Base-by-base conservation (phyloP, 2,797 vertebrate species). In the Lemur catta region DNA sequence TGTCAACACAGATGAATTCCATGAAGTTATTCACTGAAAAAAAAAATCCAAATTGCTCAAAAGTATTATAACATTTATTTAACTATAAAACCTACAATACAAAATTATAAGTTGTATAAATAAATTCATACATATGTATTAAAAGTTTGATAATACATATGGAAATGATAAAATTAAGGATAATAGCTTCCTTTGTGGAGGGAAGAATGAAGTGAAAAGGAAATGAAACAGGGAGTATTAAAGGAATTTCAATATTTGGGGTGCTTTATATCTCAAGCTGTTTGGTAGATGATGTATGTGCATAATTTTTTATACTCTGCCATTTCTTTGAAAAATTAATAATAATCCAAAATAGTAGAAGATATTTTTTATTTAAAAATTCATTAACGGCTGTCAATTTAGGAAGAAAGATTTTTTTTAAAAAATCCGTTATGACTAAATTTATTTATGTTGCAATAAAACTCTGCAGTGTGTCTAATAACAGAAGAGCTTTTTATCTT, bases 261-360 rank as follows among this genome's bases (percentile, higher is more conserved):
- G 2, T 63, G 28, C 7, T 84, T 90, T 89, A 7, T 69, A 75
- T 50, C 55, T 85, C 76, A 85, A 72, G 24, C 41, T 93, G 14
- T 20, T 20, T 88, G n/a, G 28, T 61, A 63, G 20, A 69, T 33
- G 14, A 61, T n/a, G 18, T 7, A 48, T 67, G 7, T 76, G 59
- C 30, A n/a, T 43, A 76, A 61, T 84, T 72, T 55, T 76, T 15
- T 50, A 82, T 38, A 63, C 1, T 55, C 41, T 24, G 1, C 3
- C 17, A 96, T 94, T 89, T 87, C 11, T 85, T 75, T 80, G 22
- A 91, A 84, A 93, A 93, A 41, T 22, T 55, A 71, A 43, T 86
- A 38, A 95, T 69, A 67, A 87, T 79, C 57, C 50, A 79, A 92
- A 67, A 84, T 82, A 72, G 61, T 61, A 22, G 20, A 80, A 20